Percentiles rank a stretch among this genome's conserved stretches.
Conservation (phyloP, 1,140 invertebrate species). For the Procambarus clarkii region DNA sequence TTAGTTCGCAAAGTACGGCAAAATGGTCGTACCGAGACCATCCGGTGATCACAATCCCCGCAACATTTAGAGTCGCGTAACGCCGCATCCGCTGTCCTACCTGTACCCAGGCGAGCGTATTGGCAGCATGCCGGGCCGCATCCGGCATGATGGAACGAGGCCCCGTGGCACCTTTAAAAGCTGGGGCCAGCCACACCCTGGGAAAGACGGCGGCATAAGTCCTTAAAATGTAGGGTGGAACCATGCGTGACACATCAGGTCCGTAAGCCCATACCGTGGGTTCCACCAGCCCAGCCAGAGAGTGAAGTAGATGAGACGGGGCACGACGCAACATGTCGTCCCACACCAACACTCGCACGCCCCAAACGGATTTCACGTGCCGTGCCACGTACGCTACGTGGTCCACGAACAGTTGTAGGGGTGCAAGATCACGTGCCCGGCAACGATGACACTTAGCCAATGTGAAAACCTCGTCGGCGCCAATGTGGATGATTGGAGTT, state of each 20-base stretch:
- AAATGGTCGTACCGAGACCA: conserved; percentile 83
- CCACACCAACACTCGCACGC: conserved; percentile 77
- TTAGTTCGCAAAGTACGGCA: conserved; percentile 81
- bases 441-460: conserved; percentile 88
- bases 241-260: conserved; percentile 74
- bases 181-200: conserved; percentile 79
- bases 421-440: conserved; percentile 77
- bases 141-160: conserved; percentile 76
- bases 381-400: conserved; percentile 75
- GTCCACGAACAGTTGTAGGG: conserved; percentile 76
- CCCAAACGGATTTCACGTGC: conserved; percentile 74
- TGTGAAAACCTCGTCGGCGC: conserved; percentile 79
- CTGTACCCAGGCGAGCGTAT: conserved; percentile 75
- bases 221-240: conserved; percentile 74
- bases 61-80: conserved; percentile 73
- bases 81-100: conserved; percentile 76
- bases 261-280: conserved; percentile 76
- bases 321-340: conserved; percentile 79
- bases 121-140: conserved; percentile 77
- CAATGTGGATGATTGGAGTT: conserved; percentile 76
- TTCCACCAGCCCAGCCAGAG: conserved; percentile 74
- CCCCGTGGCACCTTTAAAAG: conserved; percentile 79
- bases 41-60: conserved; percentile 77
- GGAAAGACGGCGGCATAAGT: conserved; percentile 77
- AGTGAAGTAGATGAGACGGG: conserved; percentile 72